phyloP scores from a whole-genome alignment of 2,888 invertebrate species.

The Ferrisia virgata region DNA sequence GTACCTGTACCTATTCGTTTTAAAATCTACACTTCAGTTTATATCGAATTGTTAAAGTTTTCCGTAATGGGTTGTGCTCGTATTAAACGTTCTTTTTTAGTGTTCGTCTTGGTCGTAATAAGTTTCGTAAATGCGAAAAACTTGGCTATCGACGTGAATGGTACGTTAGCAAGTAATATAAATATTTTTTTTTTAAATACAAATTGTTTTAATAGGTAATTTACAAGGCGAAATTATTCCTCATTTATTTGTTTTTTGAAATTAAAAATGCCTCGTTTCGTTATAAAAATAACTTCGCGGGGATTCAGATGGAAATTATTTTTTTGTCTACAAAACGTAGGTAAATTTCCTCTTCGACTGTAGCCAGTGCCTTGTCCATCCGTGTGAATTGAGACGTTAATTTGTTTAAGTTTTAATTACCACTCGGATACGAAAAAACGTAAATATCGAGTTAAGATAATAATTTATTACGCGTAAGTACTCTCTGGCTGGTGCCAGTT shows the following conservation, averaged over 20 bases:
- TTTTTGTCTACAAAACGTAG: no score
- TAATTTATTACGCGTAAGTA: no score
- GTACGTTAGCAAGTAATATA: background rate
- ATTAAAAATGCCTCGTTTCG: background rate
- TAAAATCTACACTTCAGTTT: background rate
- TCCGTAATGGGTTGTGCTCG: slow-evolving; percentile 34
- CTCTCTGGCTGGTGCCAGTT: no score
- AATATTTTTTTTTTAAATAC: background rate
- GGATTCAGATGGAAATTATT: background rate
- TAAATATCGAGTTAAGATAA: background rate
- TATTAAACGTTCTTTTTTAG: background rate
- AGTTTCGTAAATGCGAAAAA: slow-evolving; percentile 26
- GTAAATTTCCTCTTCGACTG: background rate
- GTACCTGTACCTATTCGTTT: no score
- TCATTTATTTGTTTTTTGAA: background rate
- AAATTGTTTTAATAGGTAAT: background rate
- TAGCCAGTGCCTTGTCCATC: background rate
- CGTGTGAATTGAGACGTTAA: background rate
- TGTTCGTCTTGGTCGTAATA: background rate
- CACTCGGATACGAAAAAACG: background rate
- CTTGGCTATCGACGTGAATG: background rate
- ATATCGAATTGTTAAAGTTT: slow-evolving; percentile 7
- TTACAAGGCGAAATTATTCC: background rate
- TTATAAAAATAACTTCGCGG: background rate
- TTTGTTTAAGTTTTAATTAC: slow-evolving; percentile 17